Evolutionary conservation across 1,140 invertebrate species (phyloP).

Genomic region (Laupala kohalensis): DNA sequence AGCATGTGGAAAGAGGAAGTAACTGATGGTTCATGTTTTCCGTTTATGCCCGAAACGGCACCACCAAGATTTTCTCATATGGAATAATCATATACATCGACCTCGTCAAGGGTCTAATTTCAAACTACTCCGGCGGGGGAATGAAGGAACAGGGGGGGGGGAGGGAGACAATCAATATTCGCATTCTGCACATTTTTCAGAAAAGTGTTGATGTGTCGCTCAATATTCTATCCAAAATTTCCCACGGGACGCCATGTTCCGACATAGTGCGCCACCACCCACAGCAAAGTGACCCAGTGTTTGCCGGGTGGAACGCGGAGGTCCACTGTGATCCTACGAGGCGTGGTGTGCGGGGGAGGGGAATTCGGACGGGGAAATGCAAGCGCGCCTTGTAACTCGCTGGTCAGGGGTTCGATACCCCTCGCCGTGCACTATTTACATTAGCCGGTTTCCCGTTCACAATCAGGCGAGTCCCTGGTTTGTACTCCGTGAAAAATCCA

Average conservation of each 20-base stretch:
- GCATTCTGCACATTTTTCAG: background rate
- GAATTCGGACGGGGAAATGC: background rate
- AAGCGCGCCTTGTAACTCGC: background rate
- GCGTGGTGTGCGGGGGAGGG: too few relatives aligned
- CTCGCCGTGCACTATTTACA: background rate
- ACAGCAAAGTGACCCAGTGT: background rate
- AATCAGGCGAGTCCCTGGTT: background rate
- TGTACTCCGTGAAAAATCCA: background rate
- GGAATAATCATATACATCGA: too few relatives aligned
- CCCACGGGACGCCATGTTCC: background rate
- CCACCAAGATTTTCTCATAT: too few relatives aligned
- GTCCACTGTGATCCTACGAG: background rate
- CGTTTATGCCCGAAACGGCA: too few relatives aligned
- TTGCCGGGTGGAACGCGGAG: background rate
- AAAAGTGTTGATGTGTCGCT: background rate
- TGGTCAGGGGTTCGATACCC: background rate
- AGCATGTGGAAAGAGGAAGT: too few relatives aligned
- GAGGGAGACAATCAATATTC: background rate
- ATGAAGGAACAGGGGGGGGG: too few relatives aligned
- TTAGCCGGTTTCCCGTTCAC: background rate
- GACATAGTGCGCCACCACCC: background rate
- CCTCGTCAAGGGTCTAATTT: too few relatives aligned
- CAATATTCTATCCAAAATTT: background rate
- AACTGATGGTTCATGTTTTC: too few relatives aligned
- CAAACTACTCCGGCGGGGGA: too few relatives aligned